phyloP scores from a whole-genome alignment of 2,113 vertebrate species.

The Pterocles gutturalis region DNA sequence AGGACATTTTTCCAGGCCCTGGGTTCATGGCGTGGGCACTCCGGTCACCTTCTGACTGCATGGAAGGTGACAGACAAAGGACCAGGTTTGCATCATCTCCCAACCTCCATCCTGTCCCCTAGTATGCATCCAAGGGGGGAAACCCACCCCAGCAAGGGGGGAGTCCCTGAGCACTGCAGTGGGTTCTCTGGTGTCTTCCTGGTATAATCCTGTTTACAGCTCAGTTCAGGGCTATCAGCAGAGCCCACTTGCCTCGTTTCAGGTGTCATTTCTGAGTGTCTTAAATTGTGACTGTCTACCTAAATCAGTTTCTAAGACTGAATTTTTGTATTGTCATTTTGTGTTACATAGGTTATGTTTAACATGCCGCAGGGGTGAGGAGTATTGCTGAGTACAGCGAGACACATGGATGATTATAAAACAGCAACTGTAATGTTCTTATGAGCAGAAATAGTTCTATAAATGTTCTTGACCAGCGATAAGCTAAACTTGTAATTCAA shows the following conservation, averaged over 20 bases:
- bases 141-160: background rate
- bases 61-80: background rate
- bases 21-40: background rate
- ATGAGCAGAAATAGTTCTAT: background rate
- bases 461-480: background rate
- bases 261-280: background rate
- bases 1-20: background rate
- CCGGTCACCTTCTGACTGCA: background rate
- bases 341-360: background rate
- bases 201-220: background rate
- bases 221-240: background rate
- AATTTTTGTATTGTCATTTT: background rate
- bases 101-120: background rate
- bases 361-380: background rate
- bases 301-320: background rate
- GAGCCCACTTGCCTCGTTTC: background rate
- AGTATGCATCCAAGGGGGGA: background rate
- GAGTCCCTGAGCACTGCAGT: background rate
- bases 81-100: background rate
- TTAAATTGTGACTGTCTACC: background rate
- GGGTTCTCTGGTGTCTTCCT: background rate
- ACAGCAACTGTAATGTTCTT: background rate
- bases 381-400: background rate
- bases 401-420: background rate
- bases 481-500: background rate